Conservation (phyloP, 2,888 invertebrate genomes). For the Watsonalla cultraria region DNA sequence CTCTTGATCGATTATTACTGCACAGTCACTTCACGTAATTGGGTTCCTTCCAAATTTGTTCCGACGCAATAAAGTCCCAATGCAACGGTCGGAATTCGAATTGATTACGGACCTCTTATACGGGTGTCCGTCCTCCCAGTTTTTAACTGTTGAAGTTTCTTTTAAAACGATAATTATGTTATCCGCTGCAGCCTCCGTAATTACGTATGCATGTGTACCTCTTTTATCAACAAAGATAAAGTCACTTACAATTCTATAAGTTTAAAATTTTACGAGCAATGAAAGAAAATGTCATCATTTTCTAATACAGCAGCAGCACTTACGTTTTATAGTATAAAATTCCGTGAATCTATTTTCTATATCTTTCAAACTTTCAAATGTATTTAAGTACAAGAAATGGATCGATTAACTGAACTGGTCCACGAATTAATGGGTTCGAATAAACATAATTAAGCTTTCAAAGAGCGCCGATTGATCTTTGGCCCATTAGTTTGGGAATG, state of each 20-base stretch:
- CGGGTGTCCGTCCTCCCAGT: constrained; percentile 26
- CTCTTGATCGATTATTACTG: constrained; percentile 63
- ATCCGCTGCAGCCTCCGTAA: constrained; percentile 17
- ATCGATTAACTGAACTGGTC: constrained; percentile 61
- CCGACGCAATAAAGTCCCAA: constrained; percentile 35
- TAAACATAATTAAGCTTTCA: constrained; percentile 74
- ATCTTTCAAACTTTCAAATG: constrained; percentile 43
- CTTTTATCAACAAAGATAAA: constrained; percentile 19
- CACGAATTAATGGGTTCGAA: constrained; percentile 60
- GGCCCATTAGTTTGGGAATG: constrained; percentile 55
- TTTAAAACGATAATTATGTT: constrained; percentile 26
- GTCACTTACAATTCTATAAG: constrained; percentile 19
- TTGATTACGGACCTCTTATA: constrained; percentile 44
- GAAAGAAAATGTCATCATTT: constrained; percentile 44
- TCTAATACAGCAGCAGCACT: constrained; percentile 32
- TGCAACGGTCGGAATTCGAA: constrained; percentile 39
- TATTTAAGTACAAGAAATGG: constrained; percentile 40
- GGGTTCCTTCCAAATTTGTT: constrained; percentile 58
- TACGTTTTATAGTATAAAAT: constrained; percentile 25
- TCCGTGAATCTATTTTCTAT: constrained; percentile 28
- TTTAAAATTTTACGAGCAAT: constrained; percentile 34
- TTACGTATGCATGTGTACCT: constrained; percentile 23
- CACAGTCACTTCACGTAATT: constrained; percentile 72
- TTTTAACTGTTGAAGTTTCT: constrained; percentile 16
- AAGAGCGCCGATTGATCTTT: constrained; percentile 62